Evolutionary conservation across 2,797 vertebrate species (phyloP).

Genomic region (Sebastes hopkinsi): DNA sequence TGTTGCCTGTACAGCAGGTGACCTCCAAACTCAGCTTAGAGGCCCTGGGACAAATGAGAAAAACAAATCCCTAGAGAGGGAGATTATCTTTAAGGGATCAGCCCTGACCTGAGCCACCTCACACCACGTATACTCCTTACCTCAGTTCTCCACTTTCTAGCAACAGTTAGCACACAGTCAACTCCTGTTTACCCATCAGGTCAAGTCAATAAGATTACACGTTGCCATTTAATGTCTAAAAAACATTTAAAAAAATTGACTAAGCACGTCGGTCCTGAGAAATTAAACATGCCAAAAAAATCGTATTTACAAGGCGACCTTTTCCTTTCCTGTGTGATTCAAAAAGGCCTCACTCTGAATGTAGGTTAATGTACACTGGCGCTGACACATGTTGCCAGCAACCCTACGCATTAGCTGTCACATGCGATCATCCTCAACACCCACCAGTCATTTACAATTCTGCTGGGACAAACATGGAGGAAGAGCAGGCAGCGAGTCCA

Average conservation of each 20-base stretch:
- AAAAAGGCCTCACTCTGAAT: conserved; percentile 66
- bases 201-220: conserved; percentile 19
- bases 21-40: conserved; percentile 82
- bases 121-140: conserved; percentile 49
- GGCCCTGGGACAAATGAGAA: conserved; percentile 79
- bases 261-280: conserved; percentile 6
- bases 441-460: conserved; percentile 78
- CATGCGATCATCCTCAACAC: conserved; percentile 72
- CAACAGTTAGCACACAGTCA: conserved; percentile 34
- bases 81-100: conserved; percentile 85
- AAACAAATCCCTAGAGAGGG: conserved; percentile 81
- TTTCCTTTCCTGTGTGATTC: conserved; percentile 61
- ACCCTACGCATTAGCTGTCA: conserved; percentile 77
- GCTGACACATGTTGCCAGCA: conserved; percentile 79
- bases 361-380: conserved; percentile 78
- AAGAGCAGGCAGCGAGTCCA: conserved; percentile 31
- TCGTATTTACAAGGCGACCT: conserved; percentile 69
- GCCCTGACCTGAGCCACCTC: conserved; percentile 70
- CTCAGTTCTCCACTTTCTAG: conserved; percentile 59
- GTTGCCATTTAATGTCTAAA: conserved; percentile 30
- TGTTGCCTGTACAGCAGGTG: conserved; percentile 61
- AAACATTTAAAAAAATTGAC: conserved; percentile 9
- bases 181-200: conserved; percentile 25
- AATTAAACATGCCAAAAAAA: conserved; percentile 49
- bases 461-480: conserved; percentile 54